Evolutionary conservation across 1,140 invertebrate species (phyloP), one percentile per base, ranked within the genome.

Genomic region (Hyposmocoma kahamanoa): DNA sequence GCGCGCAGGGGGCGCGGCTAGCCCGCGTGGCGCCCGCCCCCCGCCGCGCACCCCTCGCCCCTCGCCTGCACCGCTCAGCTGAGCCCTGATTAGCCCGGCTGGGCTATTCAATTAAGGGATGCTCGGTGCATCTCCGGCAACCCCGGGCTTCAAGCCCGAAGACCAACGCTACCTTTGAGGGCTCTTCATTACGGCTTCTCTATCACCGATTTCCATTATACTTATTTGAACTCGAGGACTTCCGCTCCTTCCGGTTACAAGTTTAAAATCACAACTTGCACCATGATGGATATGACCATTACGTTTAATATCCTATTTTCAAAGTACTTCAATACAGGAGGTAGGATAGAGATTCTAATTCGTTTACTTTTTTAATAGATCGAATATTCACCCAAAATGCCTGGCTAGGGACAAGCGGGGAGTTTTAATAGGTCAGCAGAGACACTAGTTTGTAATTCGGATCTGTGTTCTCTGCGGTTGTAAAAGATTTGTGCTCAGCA

Each of bases 41-140:
- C 51, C 57, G 47, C 47, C 47, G 44, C 44, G 41, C 44, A 9
- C 50, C 41, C 41, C 15, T 50, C n/a, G 48, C 55, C 49, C 11
- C 54, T 53, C 65, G 59, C 53, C 54, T 59, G 60, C 66, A 65
- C 69, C 72, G 69, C 73, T 81, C 77, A 81, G 79, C 79, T 78
- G 78, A 74, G 74, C 70, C 69, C 75, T 72, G 79, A 83, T 84
- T 81, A 84, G 80, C 77, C 73, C 67, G 72, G 68, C 76, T 76
- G 71, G 70, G 70, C 68, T 77, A 74, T 81, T 84, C 74, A 80
- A 84, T 81, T 84, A 80, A 79, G 68, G 72, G 72, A 74, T 68
- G 78, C 62, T 72, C 69, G 74, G 76, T 80, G 76, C 78, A 82
- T 80, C 73, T 63, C 63, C 62, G 62, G 59, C 68, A 56, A 56